Conservation (phyloP, 2,113 vertebrate genomes). For the Kryptolebias marmoratus region DNA sequence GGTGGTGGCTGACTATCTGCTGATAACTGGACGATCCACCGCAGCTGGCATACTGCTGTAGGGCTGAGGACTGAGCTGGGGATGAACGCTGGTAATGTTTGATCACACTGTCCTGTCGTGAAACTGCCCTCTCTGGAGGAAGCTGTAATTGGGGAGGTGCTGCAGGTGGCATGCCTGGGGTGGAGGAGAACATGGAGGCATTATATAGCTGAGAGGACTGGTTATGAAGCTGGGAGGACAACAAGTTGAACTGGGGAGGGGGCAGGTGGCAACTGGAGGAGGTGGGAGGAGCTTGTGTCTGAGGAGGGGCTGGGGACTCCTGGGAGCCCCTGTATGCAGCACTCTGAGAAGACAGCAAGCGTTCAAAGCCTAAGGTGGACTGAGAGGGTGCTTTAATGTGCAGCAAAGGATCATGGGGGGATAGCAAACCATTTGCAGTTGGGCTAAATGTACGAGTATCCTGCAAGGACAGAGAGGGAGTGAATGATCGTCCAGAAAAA, state of each 20-base stretch:
- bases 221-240: constrained; percentile 86
- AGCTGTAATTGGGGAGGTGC: constrained; percentile 68
- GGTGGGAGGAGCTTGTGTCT: constrained; percentile 74
- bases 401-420: constrained; percentile 85
- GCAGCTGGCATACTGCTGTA: constrained; percentile 89
- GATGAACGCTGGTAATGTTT: constrained; percentile 91
- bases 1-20: constrained; percentile 81
- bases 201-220: constrained; percentile 87
- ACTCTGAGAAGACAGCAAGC: constrained; percentile 79
- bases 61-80: constrained; percentile 77
- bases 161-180: constrained; percentile 64
- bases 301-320: constrained; percentile 66
- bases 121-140: constrained; percentile 81
- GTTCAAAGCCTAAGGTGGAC: constrained; percentile 80
- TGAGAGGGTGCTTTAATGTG: constrained; percentile 82
- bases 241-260: constrained; percentile 87
- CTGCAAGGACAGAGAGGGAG: constrained; percentile 87
- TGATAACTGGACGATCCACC: constrained; percentile 86
- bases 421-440: constrained; percentile 85
- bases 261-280: constrained; percentile 83
- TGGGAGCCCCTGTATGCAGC: constrained; percentile 75
- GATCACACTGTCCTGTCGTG: constrained; percentile 90
- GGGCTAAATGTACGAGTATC: constrained; percentile 89
- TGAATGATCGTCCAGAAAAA: constrained; percentile 89
- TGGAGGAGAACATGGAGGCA: constrained; percentile 84